phyloP scores from a whole-genome alignment of 2,888 invertebrate genomes.

The Acheta domesticus region DNA sequence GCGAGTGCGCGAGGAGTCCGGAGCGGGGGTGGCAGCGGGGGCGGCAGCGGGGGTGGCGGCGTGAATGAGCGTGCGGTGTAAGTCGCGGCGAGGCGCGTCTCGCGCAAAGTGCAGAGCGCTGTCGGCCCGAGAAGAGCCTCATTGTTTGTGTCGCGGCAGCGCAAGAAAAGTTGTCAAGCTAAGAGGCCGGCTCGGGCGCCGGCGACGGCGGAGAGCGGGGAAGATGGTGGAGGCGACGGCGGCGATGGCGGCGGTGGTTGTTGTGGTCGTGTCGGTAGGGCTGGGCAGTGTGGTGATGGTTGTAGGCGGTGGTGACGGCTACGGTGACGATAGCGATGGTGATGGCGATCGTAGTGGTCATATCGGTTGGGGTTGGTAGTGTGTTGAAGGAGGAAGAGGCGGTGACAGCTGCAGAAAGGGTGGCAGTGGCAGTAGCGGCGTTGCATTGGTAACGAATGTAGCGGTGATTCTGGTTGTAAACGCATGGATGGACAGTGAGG shows the following conservation, averaged over 20 bases:
- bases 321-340: no score
- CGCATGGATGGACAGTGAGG: no score
- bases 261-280: not conserved
- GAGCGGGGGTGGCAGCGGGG: not conserved
- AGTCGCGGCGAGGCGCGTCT: slow-evolving; percentile 18
- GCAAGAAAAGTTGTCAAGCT: slow-evolving; percentile 18
- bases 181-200: not conserved
- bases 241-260: not conserved
- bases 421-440: no score
- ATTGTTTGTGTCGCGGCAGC: slow-evolving; percentile 18
- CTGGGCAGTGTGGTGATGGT: not conserved
- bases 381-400: no score
- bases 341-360: no score
- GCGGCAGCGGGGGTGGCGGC: not conserved
- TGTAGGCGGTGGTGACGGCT: no score
- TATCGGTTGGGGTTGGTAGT: no score
- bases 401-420: no score
- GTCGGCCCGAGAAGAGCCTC: slow-evolving; percentile 18
- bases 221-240: not conserved
- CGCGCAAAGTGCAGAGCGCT: slow-evolving; percentile 10
- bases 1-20: not conserved
- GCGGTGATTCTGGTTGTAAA: no score
- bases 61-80: slow-evolving; percentile 7
- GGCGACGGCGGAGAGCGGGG: not conserved
- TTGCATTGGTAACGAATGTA: no score